Conservation (phyloP, 2,113 vertebrate genomes). For the Oreochromis niloticus region DNA sequence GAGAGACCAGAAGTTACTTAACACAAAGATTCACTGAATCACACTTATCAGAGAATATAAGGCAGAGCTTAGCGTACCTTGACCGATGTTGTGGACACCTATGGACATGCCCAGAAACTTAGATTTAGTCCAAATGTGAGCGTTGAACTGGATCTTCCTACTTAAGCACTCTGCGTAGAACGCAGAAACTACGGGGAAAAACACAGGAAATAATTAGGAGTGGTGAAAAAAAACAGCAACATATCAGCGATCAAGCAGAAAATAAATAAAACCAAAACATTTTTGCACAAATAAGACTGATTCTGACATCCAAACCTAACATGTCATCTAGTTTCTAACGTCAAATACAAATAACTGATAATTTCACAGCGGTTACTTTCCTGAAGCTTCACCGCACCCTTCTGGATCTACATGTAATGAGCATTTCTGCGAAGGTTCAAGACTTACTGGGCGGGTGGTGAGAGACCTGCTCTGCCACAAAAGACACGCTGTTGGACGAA, state of each 20-base stretch:
- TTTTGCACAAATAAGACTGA: background rate
- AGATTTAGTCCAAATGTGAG: constrained; percentile 99
- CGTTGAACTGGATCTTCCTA: constrained; percentile 98
- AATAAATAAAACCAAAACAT: background rate
- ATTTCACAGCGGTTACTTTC: background rate
- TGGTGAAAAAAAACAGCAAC: background rate
- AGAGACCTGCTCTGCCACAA: constrained; percentile 98
- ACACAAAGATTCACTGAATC: background rate
- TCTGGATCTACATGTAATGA: background rate
- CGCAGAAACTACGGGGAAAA: constrained; percentile 84
- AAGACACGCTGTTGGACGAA: constrained; percentile 85
- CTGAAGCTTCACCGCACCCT: background rate
- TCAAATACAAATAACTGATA: background rate
- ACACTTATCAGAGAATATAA: background rate
- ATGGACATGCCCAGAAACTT: constrained; percentile 99
- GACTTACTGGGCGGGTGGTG: constrained; percentile 98
- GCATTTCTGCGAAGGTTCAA: background rate
- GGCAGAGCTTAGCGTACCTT: constrained; percentile 74
- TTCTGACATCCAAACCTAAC: background rate
- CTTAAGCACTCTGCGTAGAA: constrained; percentile 96
- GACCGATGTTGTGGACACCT: constrained; percentile 97
- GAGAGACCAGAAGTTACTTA: background rate
- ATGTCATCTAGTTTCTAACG: background rate
- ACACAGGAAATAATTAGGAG: background rate
- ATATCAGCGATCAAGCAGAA: background rate